Evolutionary conservation across 2,113 vertebrate species (phyloP).

Genomic region (Uropsilus gracilis): DNA sequence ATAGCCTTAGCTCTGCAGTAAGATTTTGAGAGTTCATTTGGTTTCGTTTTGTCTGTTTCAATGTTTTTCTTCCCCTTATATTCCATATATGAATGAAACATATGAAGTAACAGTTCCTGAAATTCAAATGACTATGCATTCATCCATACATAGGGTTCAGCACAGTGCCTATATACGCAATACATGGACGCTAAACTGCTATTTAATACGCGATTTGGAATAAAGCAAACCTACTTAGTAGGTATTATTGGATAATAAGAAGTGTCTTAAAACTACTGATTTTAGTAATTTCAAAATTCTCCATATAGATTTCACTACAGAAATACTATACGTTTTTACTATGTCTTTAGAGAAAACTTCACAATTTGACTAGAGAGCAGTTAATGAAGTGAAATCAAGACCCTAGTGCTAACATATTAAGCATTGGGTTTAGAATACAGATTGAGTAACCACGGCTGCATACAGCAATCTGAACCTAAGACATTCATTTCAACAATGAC

Average conservation of each 20-base stretch:
- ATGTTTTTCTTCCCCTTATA: no score
- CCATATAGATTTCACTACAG: not conserved
- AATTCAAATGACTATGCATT: not conserved
- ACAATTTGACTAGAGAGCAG: not conserved
- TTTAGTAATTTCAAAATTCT: not conserved
- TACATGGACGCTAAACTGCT: not conserved
- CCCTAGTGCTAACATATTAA: not conserved
- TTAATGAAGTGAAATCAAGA: slow-evolving; percentile 7
- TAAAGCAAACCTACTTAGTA: not conserved
- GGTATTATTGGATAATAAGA: not conserved
- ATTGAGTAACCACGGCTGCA: not conserved
- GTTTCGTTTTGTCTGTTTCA: no score
- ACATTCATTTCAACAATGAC: not conserved
- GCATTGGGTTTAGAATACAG: not conserved
- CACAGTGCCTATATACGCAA: not conserved
- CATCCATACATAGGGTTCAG: not conserved
- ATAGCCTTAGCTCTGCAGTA: no score
- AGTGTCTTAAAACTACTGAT: not conserved
- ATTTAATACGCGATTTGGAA: not conserved
- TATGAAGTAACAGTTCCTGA: not conserved
- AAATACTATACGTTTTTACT: not conserved
- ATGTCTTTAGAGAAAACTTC: not conserved
- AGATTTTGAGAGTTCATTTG: no score
- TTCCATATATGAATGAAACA: no score
- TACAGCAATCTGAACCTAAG: not conserved